Conservation (phyloP, 2,113 vertebrate species). For the Anthoscopus minutus region DNA sequence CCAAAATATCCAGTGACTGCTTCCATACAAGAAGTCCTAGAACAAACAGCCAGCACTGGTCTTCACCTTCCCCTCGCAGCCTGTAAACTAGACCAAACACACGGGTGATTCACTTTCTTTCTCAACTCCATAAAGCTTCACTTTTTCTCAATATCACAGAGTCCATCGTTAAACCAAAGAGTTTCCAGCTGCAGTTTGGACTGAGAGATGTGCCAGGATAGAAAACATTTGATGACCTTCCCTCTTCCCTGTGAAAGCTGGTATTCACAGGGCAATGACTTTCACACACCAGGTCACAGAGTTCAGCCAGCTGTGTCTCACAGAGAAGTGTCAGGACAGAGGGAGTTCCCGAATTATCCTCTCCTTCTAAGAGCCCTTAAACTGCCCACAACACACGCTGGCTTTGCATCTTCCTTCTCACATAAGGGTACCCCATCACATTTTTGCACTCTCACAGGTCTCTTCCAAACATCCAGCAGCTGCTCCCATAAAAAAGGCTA, state of each 20-base stretch:
- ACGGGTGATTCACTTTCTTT: background rate
- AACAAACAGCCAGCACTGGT: background rate
- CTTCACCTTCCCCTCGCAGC: background rate
- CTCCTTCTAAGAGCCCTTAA: background rate
- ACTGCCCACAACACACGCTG: background rate
- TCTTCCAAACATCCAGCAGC: background rate
- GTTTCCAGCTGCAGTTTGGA: background rate
- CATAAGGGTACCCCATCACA: fast-evolving
- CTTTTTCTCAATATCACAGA: background rate
- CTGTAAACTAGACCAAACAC: background rate
- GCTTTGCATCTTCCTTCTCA: background rate
- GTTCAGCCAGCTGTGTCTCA: background rate
- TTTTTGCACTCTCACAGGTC: background rate
- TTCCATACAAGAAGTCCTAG: background rate
- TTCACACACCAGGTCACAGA: background rate
- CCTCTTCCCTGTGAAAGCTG: background rate
- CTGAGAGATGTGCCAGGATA: background rate
- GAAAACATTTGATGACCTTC: background rate
- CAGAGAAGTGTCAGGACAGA: background rate
- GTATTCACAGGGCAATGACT: no score
- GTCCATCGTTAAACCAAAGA: background rate
- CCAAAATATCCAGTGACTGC: background rate
- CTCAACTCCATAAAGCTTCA: background rate
- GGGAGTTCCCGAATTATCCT: background rate
- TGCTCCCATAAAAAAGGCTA: background rate